Percentiles rank a stretch among this genome's conserved stretches.
Evolutionary conservation across 2,113 vertebrate genomes (phyloP).

Genomic region (Orycteropus afer): DNA sequence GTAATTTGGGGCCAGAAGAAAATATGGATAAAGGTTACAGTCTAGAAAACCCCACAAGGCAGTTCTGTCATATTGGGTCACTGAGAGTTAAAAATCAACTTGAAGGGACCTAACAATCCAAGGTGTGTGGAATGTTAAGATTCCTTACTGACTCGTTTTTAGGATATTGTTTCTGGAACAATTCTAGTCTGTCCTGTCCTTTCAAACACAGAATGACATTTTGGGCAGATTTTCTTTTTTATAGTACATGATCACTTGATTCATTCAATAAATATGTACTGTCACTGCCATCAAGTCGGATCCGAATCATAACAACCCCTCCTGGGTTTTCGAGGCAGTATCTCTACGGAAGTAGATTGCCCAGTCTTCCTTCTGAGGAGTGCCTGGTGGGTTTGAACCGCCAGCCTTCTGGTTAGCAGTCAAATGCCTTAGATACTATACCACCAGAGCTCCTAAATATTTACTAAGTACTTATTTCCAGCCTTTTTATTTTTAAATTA

Average conservation of each 20-base stretch:
- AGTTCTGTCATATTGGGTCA: neutral
- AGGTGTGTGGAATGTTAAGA: neutral
- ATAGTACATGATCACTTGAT: neutral
- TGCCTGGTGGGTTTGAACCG: too few relatives aligned
- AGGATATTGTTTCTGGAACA: neutral
- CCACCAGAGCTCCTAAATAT: too few relatives aligned
- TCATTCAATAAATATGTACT: neutral
- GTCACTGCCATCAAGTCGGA: too few relatives aligned
- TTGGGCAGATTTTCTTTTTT: neutral
- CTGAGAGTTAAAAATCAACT: neutral
- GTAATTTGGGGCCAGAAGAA: neutral
- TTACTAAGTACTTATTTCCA: neutral
- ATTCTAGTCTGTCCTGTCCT: neutral
- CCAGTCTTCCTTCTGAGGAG: too few relatives aligned
- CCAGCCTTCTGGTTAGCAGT: too few relatives aligned
- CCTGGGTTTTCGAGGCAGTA: too few relatives aligned
- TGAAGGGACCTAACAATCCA: neutral
- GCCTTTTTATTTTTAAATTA: constrained; percentile 13
- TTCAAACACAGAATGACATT: neutral
- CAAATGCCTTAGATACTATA: too few relatives aligned
- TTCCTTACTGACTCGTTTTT: neutral
- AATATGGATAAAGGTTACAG: neutral
- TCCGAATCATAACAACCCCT: too few relatives aligned
- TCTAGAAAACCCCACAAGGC: neutral
- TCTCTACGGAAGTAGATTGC: too few relatives aligned